Base-by-base conservation (phyloP, 2,113 vertebrate genomes). In the Rhea americana region DNA sequence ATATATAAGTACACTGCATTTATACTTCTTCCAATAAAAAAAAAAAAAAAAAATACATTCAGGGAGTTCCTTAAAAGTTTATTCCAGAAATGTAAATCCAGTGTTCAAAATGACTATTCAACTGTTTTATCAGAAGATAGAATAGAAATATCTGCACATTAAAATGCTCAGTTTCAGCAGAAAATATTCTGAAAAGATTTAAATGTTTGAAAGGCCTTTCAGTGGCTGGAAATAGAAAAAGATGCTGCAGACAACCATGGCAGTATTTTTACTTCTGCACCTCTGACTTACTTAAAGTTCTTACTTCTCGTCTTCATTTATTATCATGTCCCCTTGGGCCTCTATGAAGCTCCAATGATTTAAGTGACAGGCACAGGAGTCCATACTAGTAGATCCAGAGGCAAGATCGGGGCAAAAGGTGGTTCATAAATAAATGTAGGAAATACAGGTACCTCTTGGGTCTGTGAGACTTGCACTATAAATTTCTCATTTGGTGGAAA, bases 371-470 rank as follows among this genome's bases (percentile, higher is more conserved):
- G 61, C 56, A 66, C 39, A 78, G 76, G 90, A 84, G 35, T 66
- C 76, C 24, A 56, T 0, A 1, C 22, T 66, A 82, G 77, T 35
- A 96, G 76, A 90, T 86, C 85, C 65, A 39, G 80, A 93, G 80
- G 85, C 66, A 96, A 88, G 80, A 91, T 91, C 80, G 73, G n/a
- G 77, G 91, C 83, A 86, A 50, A 79, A 45, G 45, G 24, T 89
- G 8, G 45, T 70, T 93, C 70, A 94, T 76, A 94, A 95, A 93
- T 91, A 90, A 88, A 89, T 89, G 37, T 66, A 94, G 56, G 70
- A 93, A 91, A 86, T 20, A 5, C 50, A 79, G 51, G 25, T 68
- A 84, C 6, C 9, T 86, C 88, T 93, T 66, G 73, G 66, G 21
- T 37, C 12, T 70, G 4, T 62, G 88, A 93, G 65, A 61, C 63